Percentiles rank a stretch among this genome's conserved stretches.
These are phyloP conservation scores for Heliconius charithonia DNA, from an alignment of 2,888 invertebrate species.

Conservation along the genomic window DNA sequence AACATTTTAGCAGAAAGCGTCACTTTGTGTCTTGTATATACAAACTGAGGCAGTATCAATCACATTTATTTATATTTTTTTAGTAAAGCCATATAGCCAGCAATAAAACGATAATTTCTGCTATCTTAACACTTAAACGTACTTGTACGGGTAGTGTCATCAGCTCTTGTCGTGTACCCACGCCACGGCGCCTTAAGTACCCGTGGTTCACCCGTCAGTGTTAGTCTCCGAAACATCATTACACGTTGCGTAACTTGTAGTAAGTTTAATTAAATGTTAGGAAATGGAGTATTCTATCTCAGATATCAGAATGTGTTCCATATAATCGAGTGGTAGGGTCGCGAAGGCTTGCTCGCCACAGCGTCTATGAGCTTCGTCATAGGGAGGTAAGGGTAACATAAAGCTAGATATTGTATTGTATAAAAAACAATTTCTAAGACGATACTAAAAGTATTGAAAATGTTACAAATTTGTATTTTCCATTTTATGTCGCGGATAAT, in stretches of 20 bases:
- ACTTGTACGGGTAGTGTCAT: too few species aligned
- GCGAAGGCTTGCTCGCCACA: constrained; percentile 68
- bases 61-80: background rate
- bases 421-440: constrained; percentile 72
- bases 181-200: background rate
- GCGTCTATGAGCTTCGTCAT: constrained; percentile 79
- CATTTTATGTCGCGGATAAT: constrained; percentile 52
- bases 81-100: background rate
- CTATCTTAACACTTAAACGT: too few species aligned
- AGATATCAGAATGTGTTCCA: constrained; percentile 74
- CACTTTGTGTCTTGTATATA: background rate
- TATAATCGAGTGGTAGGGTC: constrained; percentile 62
- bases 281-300: constrained; percentile 64
- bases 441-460: constrained; percentile 80
- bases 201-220: background rate
- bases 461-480: constrained; percentile 83
- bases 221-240: background rate
- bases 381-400: constrained; percentile 79
- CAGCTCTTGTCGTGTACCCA: too few species aligned
- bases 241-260: constrained; percentile 9
- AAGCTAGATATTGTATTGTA: constrained; percentile 69
- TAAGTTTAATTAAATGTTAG: constrained; percentile 28
- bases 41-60: background rate
- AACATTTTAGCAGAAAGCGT: background rate
- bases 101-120: too few species aligned